Evolutionary conservation across 2,113 vertebrate genomes (phyloP), one percentile per base, ranked within the genome.

Genomic region (Tyto alba): DNA sequence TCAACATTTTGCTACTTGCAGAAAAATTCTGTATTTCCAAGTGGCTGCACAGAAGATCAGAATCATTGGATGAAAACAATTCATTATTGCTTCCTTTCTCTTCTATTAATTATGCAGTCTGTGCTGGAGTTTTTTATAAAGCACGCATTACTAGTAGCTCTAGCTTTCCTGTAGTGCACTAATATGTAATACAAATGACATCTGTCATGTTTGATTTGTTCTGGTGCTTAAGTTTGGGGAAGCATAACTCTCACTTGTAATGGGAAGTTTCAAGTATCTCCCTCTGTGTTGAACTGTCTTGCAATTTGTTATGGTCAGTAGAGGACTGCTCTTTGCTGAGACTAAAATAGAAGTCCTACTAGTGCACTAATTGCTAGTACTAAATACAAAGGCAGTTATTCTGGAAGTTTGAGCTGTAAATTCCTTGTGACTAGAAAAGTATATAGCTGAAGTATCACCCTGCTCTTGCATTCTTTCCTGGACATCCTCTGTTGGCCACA

Each of bases 181-280:
- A 96, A 84, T 89, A n/a, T 68, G 56, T 80, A 84, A 43, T 56
- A 84, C 90, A 88, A 94, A 90, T 89, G 69, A 89, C 69, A 85
- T 89, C 80, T 96, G 66, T 93, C 84, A 62, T 43, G 66, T 90
- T 92, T 76, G 74, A 92, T 89, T 95, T 89, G 77, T 93, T 93
- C 86, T 94, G 90, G 86, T 85, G 45, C 77, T 91, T 82, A 89
- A 81, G 30, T 45, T 34, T 3, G 4, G 40, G 64, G 52, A 89
- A 88, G 83, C 96, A 68, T n/a, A 72, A 43, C 36, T 89, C 48
- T 89, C 88, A 55, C 56, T 81, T 76, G 40, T 38, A 34, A 75
- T 5, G 29, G 69, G 62, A 82, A 73, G 22, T 72, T 75, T 88
- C 1, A 6, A 69, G 13, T 27, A 50, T 86, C 64, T 94, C 66